Evolutionary conservation across 2,888 invertebrate species (phyloP), one percentile per base, ranked within the genome.

Genomic region (Drepanosiphum platanoidis): DNA sequence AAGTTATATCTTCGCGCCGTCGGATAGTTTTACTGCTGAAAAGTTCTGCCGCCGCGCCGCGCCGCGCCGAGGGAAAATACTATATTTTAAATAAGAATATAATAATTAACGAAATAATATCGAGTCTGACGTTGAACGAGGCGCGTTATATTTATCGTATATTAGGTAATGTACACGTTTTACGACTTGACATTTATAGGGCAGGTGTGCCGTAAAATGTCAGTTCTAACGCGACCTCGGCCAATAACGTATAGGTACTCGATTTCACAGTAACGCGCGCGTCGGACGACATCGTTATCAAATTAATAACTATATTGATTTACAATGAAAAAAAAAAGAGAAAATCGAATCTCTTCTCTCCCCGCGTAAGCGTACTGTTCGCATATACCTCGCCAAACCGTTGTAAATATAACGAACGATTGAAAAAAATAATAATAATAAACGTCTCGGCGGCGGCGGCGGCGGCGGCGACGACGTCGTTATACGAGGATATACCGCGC

Each of bases 151-250:
- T 79, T 68, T n/a, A 68, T 79, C 46, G 34, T 52, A 52, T 18
- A 18, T n/a, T n/a, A n/a, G n/a, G n/a, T n/a, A n/a, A n/a, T n/a
- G n/a, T 5, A 52, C 15, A 11, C n/a, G 34, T 79, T 68, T 34
- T 52, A 52, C 18, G 34, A 46, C 46, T 79, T 79, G 79, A 68
- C 68, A 79, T 79, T 79, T 79, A 79, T 68, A 79, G n/a, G 30
- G 32, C 52, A 52, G 15, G n/a, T 66, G n/a, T 4, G 13, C 3
- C 15, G 8, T 68, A 27, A 79, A 68, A 79, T 68, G 68, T 79
- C 46, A 79, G 27, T 13, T 32, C 46, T 18, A 27, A 22, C n/a
- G 42, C 34, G 68, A 79, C 79, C 66, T 79, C 58, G 32, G 22
- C 27, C 42, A 11, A 42, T 42, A 42, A 42, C 7, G 34, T 46